These are phyloP conservation scores for Chrysemys picta DNA, from an alignment of 2,113 vertebrate species.

Conservation along the genomic window DNA sequence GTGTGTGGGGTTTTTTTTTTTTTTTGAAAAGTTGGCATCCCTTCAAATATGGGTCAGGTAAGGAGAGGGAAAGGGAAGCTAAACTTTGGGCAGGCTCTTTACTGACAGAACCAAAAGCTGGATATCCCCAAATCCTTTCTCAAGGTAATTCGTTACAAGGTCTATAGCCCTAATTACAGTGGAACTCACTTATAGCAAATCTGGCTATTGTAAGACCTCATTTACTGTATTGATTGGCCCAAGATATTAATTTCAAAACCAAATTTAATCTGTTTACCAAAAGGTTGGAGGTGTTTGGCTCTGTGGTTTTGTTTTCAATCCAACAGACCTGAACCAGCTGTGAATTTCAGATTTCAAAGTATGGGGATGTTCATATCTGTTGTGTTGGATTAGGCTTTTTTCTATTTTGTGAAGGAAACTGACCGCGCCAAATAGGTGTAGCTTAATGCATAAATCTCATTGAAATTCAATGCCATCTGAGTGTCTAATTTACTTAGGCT, in stretches of 20 bases:
- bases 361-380: neutral
- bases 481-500: neutral
- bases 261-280: neutral
- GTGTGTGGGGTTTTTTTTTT: neutral
- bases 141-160: neutral
- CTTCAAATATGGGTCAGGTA: neutral
- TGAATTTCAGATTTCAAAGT: neutral
- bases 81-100: neutral
- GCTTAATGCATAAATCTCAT: neutral
- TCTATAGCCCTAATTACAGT: neutral
- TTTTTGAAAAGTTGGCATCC: neutral
- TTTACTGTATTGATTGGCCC: neutral
- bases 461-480: neutral
- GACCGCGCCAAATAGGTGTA: neutral
- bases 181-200: neutral
- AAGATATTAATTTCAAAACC: neutral
- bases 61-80: neutral
- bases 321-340: neutral
- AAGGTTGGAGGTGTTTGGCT: neutral
- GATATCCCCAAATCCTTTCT: neutral
- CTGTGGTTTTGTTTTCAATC: neutral
- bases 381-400: neutral
- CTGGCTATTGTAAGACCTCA: neutral
- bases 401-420: neutral
- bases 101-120: neutral